These are phyloP conservation scores for Clepsis dumicolana DNA, from an alignment of 2,888 invertebrate genomes.

Conservation along the genomic window DNA sequence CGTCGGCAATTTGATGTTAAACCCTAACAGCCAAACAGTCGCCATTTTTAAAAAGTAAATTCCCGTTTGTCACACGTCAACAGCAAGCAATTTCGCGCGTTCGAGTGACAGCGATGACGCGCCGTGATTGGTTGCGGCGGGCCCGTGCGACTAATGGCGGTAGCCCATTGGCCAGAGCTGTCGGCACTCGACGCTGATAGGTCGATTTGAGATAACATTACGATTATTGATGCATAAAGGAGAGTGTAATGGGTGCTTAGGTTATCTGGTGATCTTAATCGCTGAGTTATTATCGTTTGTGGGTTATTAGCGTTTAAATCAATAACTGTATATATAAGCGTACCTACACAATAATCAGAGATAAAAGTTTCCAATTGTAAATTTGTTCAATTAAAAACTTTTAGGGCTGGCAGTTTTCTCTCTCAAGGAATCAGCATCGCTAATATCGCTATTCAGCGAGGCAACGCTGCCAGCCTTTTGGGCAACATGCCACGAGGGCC, in stretches of 20 bases:
- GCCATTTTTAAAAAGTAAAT: slow-evolving; percentile 22
- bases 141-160: slow-evolving; percentile 23
- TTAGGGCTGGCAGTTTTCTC: no score
- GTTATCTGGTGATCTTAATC: not conserved
- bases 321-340: no score
- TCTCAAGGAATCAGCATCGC: no score
- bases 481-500: no score
- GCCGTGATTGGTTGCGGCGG: slow-evolving; percentile 32
- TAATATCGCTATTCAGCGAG: no score
- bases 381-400: not conserved
- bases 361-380: not conserved
- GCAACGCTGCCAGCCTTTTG: no score
- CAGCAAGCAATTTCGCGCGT: slow-evolving; percentile 27
- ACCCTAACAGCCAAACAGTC: not conserved
- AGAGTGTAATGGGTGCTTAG: not conserved
- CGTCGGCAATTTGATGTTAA: no score
- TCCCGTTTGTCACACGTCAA: slow-evolving; percentile 36
- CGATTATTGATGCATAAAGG: slow-evolving; percentile 7
- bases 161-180: slow-evolving; percentile 46
- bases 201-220: slow-evolving; percentile 41
- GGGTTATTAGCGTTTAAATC: not conserved
- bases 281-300: not conserved
- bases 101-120: slow-evolving; percentile 38
- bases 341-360: no score
- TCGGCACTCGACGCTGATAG: slow-evolving; percentile 48